phyloP scores from a whole-genome alignment of 2,888 invertebrate genomes.

The Epinotia bilunana region DNA sequence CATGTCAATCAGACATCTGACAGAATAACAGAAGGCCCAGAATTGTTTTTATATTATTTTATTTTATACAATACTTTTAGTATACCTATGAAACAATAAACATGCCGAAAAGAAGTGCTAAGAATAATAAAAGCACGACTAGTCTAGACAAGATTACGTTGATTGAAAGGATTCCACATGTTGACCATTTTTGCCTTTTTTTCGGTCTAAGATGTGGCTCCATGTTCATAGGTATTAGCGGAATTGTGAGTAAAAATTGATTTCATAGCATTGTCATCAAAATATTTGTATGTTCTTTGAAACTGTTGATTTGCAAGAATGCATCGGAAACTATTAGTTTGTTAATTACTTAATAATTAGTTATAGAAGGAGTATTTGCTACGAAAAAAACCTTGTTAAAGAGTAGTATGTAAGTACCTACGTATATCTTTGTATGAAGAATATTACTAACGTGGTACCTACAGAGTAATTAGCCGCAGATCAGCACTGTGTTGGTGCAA shows the following conservation, averaged over 20 bases:
- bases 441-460: no score
- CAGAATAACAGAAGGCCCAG: background rate
- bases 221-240: conserved; percentile 50
- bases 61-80: background rate
- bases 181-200: conserved; percentile 43
- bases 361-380: no score
- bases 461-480: no score
- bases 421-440: no score
- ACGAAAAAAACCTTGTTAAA: no score
- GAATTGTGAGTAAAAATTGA: conserved; percentile 50
- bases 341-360: no score
- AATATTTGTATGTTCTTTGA: no score
- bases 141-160: conserved; percentile 15
- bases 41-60: background rate
- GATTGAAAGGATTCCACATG: conserved; percentile 38
- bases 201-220: conserved; percentile 49
- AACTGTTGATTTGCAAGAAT: no score
- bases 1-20: background rate
- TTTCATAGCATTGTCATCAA: background rate
- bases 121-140: no score
- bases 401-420: no score
- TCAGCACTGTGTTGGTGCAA: no score
- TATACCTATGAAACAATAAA: background rate
- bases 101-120: background rate
- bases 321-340: no score